Evolutionary conservation across 2,113 vertebrate genomes (phyloP).

Genomic region (Pelmatolapia mariae): DNA sequence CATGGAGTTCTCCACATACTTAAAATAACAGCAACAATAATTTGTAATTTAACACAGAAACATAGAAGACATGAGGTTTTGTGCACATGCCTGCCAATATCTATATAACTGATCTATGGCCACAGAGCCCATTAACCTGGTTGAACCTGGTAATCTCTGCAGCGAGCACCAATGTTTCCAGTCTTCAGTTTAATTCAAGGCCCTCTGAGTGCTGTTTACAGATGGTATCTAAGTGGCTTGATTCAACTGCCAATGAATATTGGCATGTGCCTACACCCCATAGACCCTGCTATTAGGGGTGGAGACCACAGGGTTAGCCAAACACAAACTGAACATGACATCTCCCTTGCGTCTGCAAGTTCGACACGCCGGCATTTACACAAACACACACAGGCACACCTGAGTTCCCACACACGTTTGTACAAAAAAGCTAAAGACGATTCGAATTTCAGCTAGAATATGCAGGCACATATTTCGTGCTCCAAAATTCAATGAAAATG

Average conservation of each 20-base stretch:
- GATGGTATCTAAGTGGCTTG: slow-evolving; percentile 73
- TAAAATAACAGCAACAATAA: not conserved
- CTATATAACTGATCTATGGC: slow-evolving; percentile 46
- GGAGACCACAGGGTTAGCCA: slow-evolving; percentile 76
- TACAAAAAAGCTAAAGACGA: not conserved
- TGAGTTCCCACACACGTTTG: not conserved
- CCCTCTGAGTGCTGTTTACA: slow-evolving; percentile 67
- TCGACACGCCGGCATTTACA: not conserved
- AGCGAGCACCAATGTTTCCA: slow-evolving; percentile 55
- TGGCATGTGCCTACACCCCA: slow-evolving; percentile 75
- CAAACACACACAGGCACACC: not conserved
- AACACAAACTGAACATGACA: slow-evolving; percentile 80
- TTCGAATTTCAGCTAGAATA: not conserved
- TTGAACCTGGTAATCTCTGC: slow-evolving; percentile 61
- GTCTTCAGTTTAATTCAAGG: slow-evolving; percentile 60
- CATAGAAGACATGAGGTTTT: not conserved
- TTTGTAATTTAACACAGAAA: not conserved
- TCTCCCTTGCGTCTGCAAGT: slow-evolving; percentile 56
- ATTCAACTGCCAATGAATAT: slow-evolving; percentile 79
- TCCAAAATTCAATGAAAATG: not conserved
- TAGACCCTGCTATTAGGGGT: slow-evolving; percentile 73
- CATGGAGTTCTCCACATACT: not conserved
- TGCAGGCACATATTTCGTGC: not conserved
- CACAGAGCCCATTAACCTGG: slow-evolving; percentile 64
- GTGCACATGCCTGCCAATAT: slow-evolving; percentile 17